Evolutionary conservation across 2,797 vertebrate genomes (phyloP), one percentile per base, ranked within the genome.

Genomic region (Botia kubotai): DNA sequence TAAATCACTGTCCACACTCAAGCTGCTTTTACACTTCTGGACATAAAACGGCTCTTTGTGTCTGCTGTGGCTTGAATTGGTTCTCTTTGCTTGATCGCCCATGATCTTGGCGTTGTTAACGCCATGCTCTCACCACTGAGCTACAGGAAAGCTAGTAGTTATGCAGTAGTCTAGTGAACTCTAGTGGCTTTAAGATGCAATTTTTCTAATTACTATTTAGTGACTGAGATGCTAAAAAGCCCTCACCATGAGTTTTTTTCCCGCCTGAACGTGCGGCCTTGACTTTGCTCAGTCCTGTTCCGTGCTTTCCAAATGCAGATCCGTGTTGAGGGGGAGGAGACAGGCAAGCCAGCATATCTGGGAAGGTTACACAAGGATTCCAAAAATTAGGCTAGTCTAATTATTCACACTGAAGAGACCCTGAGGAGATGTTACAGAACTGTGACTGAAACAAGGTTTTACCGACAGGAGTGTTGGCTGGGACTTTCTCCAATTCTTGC

Each of bases 401-500:
- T 80, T 62, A 70, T n/a, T 50, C 11, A 21, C 6, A n/a, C n/a
- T n/a, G 5, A 60, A 23, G 6, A 73, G 29, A 78, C 13, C 43
- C 14, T 66, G 8, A 65, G 46, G 39, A 65, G 4, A 6, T 60
- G 46, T 62, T 43, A 73, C 5, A 26, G 53, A 46, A 74, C 19
- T 21, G 6, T 36, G 7, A 58, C 12, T 48, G 52, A 14, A 74
- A 48, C 36, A 48, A 4, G 71, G 50, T 5, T 96, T 96, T 93
- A 98, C 98, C 97, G 72, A 94, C 96, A 65, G 97, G 97, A 75
- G 95, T 97, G 84, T 97, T 98, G 82, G 96, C 95, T 39, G 97
- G 97, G 65, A 98, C 97, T 83, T 96, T 94, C 90, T 99, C 98
- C 92, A 99, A 80, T 86, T 99, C 97, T 85, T 98, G 97, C 62